phyloP scores from a whole-genome alignment of 1,140 invertebrate genomes.

The Wiebesia pumilae region DNA sequence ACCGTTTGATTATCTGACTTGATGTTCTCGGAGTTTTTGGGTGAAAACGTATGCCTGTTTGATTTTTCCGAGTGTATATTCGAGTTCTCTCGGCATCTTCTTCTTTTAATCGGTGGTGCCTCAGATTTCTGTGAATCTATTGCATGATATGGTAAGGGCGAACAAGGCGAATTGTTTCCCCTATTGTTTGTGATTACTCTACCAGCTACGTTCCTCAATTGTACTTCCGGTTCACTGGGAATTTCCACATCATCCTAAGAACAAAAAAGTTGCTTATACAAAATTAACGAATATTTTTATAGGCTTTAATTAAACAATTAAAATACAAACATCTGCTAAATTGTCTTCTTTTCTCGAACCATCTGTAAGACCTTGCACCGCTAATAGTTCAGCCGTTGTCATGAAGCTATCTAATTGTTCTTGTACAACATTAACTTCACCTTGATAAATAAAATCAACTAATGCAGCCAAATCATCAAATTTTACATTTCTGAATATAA shows the following conservation, averaged over 20 bases:
- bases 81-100: slow-evolving; percentile 71
- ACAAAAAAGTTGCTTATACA: slow-evolving; percentile 35
- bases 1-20: slow-evolving; percentile 64
- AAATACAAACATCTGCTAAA: slow-evolving; percentile 66
- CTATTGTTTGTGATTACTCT: slow-evolving; percentile 69
- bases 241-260: slow-evolving; percentile 71
- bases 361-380: slow-evolving; percentile 80
- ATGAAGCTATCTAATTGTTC: slow-evolving; percentile 80
- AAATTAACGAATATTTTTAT: neutral
- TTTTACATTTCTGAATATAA: slow-evolving; percentile 89
- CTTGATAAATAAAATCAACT: slow-evolving; percentile 89
- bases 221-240: slow-evolving; percentile 73
- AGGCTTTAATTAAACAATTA: neutral
- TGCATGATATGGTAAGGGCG: slow-evolving; percentile 66
- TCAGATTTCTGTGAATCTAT: slow-evolving; percentile 65
- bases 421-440: slow-evolving; percentile 81
- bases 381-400: slow-evolving; percentile 79
- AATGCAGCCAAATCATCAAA: slow-evolving; percentile 87
- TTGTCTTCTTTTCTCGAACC: slow-evolving; percentile 72
- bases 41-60: slow-evolving; percentile 56
- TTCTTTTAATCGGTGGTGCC: slow-evolving; percentile 69
- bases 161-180: slow-evolving; percentile 69
- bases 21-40: slow-evolving; percentile 68
- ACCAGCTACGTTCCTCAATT: slow-evolving; percentile 69
- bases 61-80: slow-evolving; percentile 66